Percentiles rank a stretch among this genome's conserved stretches.
Evolutionary conservation across 2,888 invertebrate species (phyloP).

Genomic region (Argyra leucocephala): DNA sequence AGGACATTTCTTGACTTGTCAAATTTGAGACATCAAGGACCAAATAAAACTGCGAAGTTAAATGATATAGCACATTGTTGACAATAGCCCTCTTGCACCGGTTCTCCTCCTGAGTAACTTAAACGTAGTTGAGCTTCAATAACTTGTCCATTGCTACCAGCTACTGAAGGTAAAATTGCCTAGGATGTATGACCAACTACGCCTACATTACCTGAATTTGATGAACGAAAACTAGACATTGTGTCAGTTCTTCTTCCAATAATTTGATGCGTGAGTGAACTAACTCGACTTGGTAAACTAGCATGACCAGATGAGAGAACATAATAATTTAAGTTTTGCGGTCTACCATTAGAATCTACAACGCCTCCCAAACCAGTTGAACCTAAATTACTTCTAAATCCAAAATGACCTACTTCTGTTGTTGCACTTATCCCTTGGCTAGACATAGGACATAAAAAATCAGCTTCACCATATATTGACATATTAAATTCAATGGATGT

Average conservation of each 20-base stretch:
- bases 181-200: slow-evolving; percentile 40
- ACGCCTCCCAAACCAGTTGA: slow-evolving; percentile 22
- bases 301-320: slow-evolving; percentile 39
- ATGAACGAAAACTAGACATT: slow-evolving; percentile 56
- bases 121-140: slow-evolving; percentile 69
- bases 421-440: slow-evolving; percentile 26
- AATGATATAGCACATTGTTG: slow-evolving; percentile 74
- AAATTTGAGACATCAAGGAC: slow-evolving; percentile 85
- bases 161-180: slow-evolving; percentile 38
- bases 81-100: slow-evolving; percentile 68
- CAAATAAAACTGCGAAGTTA: slow-evolving; percentile 76
- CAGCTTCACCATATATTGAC: slow-evolving; percentile 68
- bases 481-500: slow-evolving; percentile 63
- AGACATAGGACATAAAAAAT: slow-evolving; percentile 53
- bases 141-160: slow-evolving; percentile 31
- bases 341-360: slow-evolving; percentile 31
- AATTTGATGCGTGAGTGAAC: slow-evolving; percentile 45
- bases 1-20: slow-evolving; percentile 83
- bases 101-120: slow-evolving; percentile 81
- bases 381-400: slow-evolving; percentile 24
- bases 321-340: slow-evolving; percentile 25
- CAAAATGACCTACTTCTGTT: slow-evolving; percentile 21
- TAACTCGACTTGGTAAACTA: slow-evolving; percentile 49
- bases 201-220: slow-evolving; percentile 31
- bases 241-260: slow-evolving; percentile 50